Conservation (phyloP, 2,113 vertebrate genomes). For the Australoheros scitulus region DNA sequence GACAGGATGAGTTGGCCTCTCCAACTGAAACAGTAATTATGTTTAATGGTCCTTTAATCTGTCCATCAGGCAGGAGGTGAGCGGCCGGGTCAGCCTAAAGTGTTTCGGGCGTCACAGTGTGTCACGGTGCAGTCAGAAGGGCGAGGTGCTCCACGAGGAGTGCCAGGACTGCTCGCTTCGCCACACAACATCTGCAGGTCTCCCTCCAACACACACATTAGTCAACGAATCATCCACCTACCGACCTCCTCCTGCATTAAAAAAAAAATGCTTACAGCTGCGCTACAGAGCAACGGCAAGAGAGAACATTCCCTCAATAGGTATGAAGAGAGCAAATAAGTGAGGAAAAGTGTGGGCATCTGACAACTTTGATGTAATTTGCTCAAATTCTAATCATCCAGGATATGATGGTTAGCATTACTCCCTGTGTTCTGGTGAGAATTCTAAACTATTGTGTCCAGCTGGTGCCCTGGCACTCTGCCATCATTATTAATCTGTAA, state of each 20-base stretch:
- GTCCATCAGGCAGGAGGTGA: conserved; percentile 78
- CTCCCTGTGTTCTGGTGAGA: conserved; percentile 17
- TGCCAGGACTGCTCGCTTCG: conserved; percentile 46
- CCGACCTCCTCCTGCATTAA: conserved; percentile 22
- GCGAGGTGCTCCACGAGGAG: conserved; percentile 57
- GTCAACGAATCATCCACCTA: conserved; percentile 39
- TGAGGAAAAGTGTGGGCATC: conserved; percentile 20
- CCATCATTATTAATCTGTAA: conserved; percentile 37
- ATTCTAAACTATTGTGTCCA: conserved; percentile 28
- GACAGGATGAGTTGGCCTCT: conserved; percentile 75
- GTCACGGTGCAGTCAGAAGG: conserved; percentile 71
- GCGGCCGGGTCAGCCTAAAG: conserved; percentile 76
- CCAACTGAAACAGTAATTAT: conserved; percentile 81
- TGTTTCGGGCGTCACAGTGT: conserved; percentile 68
- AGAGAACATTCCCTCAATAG: conserved; percentile 2
- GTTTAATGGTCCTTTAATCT: conserved; percentile 83
- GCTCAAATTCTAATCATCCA: conserved; percentile 15
- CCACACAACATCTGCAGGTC: conserved; percentile 28
- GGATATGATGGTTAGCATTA: conserved; percentile 20
- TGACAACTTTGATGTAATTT: conserved; percentile 42
- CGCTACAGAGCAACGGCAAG: background rate
- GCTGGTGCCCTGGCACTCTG: conserved; percentile 42
- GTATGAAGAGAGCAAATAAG: conserved; percentile 15
- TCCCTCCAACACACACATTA: conserved; percentile 44
- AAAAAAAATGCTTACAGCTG: conserved; percentile 35